A percentile compares a stretch with the other conserved stretches of the same genome.
These are phyloP conservation scores for Sarcophilus harrisii DNA, from an alignment of 2,797 vertebrate genomes.

Conservation along the genomic window DNA sequence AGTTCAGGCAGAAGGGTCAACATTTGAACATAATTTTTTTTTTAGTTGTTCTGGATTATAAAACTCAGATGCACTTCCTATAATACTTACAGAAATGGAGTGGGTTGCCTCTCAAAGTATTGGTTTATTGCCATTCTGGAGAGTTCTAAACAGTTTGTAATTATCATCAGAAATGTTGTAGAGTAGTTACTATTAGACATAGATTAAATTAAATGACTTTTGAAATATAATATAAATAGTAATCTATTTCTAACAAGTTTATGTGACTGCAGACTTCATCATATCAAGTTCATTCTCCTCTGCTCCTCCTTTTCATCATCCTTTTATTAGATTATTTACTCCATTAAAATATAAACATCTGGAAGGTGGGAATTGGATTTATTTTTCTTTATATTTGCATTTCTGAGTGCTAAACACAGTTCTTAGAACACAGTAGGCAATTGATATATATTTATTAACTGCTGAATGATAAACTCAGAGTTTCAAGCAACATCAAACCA, in stretches of 20 bases:
- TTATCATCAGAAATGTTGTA: not conserved
- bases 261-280: not conserved
- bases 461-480: not conserved
- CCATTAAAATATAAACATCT: not conserved
- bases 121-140: not conserved
- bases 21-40: not conserved
- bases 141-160: not conserved
- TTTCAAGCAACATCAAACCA: not conserved
- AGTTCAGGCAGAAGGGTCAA: not conserved
- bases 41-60: not conserved
- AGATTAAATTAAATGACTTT: not conserved
- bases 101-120: not conserved
- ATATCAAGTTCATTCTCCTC: not conserved
- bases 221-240: not conserved
- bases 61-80: not conserved
- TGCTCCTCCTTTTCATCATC: not conserved
- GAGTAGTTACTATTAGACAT: not conserved
- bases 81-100: not conserved
- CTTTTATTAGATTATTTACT: not conserved
- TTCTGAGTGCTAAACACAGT: not conserved
- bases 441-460: not conserved
- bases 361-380: not conserved
- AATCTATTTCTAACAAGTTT: not conserved
- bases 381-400: not conserved
- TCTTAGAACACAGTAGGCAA: not conserved